Evolutionary conservation across 53 echinoderm and acorn worm species (phyloP).

Genomic region (Holothuria leucospilota): DNA sequence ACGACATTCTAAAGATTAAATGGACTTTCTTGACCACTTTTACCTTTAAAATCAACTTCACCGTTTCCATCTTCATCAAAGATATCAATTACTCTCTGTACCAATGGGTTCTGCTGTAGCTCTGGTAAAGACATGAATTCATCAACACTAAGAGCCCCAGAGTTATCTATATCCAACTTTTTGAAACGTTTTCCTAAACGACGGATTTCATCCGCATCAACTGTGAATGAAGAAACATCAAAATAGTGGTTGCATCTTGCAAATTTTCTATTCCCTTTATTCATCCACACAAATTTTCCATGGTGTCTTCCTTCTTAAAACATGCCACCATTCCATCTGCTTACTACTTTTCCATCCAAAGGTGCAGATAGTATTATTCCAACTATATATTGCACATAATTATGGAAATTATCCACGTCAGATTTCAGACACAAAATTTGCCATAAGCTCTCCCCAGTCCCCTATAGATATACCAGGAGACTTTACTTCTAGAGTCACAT

Average conservation of each 20-base stretch:
- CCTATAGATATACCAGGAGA: too few species aligned
- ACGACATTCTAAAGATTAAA: too few species aligned
- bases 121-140: conserved; percentile 99
- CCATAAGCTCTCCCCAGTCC: too few species aligned
- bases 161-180: conserved; percentile 97
- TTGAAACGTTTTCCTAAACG: conserved; percentile 96
- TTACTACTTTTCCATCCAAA: too few species aligned
- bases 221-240: conserved; percentile 50
- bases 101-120: conserved; percentile 95
- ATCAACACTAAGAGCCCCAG: conserved; percentile 95
- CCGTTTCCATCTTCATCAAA: conserved; percentile 99
- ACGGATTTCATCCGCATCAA: conserved; percentile 98
- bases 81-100: conserved; percentile 98
- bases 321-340: too few species aligned
- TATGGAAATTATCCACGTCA: too few species aligned
- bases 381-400: too few species aligned
- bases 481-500: too few species aligned
- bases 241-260: not conserved
- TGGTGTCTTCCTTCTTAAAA: too few species aligned
- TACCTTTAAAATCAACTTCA: conserved; percentile 99
- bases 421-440: too few species aligned
- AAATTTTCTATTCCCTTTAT: not conserved
- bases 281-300: too few species aligned
- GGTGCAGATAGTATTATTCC: too few species aligned
- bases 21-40: not conserved